Evolutionary conservation across 2,797 vertebrate species (phyloP).

Genomic region (Lemur catta): DNA sequence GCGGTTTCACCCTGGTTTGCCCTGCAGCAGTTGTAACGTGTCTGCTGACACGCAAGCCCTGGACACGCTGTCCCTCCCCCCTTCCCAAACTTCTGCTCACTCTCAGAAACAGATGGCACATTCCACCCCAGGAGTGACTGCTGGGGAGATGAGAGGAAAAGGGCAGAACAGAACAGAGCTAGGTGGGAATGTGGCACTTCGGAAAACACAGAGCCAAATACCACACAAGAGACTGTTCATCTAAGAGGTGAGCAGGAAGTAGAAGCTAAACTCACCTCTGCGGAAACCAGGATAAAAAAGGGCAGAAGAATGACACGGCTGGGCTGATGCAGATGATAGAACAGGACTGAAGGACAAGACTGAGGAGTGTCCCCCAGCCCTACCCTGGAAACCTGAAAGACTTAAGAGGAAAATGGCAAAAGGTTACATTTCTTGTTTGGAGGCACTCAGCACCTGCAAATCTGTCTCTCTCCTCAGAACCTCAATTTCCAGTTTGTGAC

Average conservation of each 20-base stretch:
- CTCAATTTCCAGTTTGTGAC: background rate
- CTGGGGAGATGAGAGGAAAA: background rate
- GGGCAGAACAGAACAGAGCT: background rate
- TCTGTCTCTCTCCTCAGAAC: background rate
- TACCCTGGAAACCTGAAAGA: background rate
- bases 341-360: background rate
- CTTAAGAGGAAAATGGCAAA: background rate
- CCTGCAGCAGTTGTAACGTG: constrained; percentile 70
- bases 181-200: background rate
- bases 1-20: constrained; percentile 69
- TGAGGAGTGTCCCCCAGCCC: background rate
- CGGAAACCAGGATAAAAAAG: background rate
- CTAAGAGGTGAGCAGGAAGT: background rate
- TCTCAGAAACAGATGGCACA: constrained; percentile 7
- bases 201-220: background rate
- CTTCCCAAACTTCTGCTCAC: background rate
- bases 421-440: background rate
- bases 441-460: background rate
- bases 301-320: background rate
- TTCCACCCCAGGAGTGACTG: background rate
- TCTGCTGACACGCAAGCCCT: constrained; percentile 59
- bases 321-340: background rate
- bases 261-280: background rate
- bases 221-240: background rate
- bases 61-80: background rate